Conservation (phyloP, 2,797 vertebrate genomes). For the Valencia hispanica region DNA sequence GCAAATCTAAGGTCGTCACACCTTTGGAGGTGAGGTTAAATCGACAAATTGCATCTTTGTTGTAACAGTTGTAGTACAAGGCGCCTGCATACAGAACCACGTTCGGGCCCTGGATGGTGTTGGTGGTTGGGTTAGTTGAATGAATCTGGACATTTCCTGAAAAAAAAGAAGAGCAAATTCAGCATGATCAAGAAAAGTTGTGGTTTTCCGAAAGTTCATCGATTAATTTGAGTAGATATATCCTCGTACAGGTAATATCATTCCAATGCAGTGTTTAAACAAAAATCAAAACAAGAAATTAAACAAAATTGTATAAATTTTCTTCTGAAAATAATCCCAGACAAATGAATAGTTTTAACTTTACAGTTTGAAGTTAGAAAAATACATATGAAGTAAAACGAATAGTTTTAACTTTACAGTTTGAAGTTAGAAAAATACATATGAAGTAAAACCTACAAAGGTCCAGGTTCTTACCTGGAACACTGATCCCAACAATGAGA, state of each 20-base stretch:
- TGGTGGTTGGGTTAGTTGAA: conserved; percentile 72
- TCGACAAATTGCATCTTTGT: conserved; percentile 67
- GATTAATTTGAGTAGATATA: background rate
- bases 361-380: background rate
- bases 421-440: background rate
- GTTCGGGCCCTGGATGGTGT: conserved; percentile 81
- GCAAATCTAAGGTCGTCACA: conserved; percentile 61
- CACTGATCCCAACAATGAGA: conserved; percentile 63
- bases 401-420: too few relatives aligned
- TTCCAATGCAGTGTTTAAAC: background rate
- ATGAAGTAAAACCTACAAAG: background rate
- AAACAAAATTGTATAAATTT: background rate
- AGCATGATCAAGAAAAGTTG: background rate
- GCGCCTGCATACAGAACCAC: conserved; percentile 69
- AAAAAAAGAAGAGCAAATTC: background rate
- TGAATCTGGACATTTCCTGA: conserved; percentile 63
- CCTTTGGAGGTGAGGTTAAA: conserved; percentile 71
- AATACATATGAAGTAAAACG: background rate
- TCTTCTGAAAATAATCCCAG: background rate
- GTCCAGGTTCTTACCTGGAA: conserved; percentile 47
- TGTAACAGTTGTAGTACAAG: conserved; percentile 81
- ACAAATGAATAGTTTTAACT: background rate
- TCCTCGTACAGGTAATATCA: background rate
- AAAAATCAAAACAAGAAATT: background rate
- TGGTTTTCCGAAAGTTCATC: too few relatives aligned